Conservation (phyloP, 2,797 vertebrate genomes). For the Melopsittacus undulatus region DNA sequence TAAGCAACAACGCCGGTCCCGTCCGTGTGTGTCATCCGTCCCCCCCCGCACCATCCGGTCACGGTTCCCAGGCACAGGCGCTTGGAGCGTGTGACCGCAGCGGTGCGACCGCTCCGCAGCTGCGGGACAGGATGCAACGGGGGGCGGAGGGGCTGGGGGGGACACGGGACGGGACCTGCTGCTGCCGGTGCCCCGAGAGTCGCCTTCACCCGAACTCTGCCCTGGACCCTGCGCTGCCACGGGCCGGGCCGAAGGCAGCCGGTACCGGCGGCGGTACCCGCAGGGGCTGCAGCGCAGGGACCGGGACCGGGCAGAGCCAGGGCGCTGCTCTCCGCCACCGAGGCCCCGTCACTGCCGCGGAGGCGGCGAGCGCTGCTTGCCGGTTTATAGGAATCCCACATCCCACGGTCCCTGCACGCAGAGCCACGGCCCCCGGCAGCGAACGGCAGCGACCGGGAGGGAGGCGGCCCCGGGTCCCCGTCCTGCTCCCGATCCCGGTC, state of each 20-base stretch:
- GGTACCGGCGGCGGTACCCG: background rate
- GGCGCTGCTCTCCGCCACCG: background rate
- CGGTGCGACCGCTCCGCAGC: background rate
- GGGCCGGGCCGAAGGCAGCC: constrained; percentile 26
- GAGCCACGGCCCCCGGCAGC: background rate
- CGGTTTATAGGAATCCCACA: background rate
- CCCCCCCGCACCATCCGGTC: background rate
- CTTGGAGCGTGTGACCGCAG: background rate
- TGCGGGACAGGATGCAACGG: background rate
- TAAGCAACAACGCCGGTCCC: background rate
- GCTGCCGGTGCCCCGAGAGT: background rate
- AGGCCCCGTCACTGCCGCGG: background rate
- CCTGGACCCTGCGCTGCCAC: constrained; percentile 12
- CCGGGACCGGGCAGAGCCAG: background rate
- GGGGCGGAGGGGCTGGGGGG: background rate
- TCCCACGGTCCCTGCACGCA: background rate
- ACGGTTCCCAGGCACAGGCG: background rate
- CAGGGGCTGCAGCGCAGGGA: background rate
- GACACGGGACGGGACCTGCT: background rate
- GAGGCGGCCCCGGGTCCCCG: background rate
- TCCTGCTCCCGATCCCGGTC: background rate
- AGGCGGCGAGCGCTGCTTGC: background rate
- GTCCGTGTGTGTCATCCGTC: background rate
- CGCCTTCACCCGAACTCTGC: constrained; percentile 19
- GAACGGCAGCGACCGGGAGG: background rate